phyloP scores from a whole-genome alignment of 2,797 vertebrate genomes.

The Pipistrellus pygmaeus region DNA sequence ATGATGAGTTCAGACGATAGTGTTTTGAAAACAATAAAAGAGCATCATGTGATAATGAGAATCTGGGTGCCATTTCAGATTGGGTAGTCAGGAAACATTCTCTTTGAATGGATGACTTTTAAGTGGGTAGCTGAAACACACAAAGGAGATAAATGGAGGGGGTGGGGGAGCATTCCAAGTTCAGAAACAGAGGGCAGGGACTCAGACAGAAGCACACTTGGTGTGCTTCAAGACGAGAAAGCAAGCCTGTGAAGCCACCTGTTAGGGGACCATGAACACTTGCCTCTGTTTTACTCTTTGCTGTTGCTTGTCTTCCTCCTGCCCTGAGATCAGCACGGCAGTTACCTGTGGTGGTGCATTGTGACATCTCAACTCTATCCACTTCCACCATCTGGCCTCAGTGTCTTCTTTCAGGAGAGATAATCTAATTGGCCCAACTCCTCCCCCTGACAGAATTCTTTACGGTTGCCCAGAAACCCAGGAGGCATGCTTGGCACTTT shows the following conservation, averaged over 20 bases:
- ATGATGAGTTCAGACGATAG: not conserved
- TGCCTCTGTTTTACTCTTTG: not conserved
- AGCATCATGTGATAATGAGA: not conserved
- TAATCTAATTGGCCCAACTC: not conserved
- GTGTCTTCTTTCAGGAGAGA: not conserved
- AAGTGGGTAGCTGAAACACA: not conserved
- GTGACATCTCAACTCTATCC: not conserved
- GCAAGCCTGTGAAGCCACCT: not conserved
- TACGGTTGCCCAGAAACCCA: not conserved
- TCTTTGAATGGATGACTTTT: not conserved
- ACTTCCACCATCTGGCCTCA: not conserved
- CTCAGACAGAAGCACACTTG: not conserved
- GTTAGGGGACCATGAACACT: not conserved
- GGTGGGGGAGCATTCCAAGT: not conserved
- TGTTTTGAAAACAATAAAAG: not conserved
- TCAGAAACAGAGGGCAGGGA: not conserved
- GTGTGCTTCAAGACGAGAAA: not conserved
- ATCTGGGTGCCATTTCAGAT: not conserved
- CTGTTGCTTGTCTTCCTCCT: not conserved
- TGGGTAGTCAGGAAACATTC: not conserved
- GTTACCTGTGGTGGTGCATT: not conserved
- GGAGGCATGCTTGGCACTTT: not conserved
- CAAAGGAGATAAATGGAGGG: not conserved
- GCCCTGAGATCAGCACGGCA: not conserved
- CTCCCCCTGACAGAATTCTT: not conserved